Base-by-base conservation (phyloP, 1,140 invertebrate species). In the Homalodisca vitripennis region DNA sequence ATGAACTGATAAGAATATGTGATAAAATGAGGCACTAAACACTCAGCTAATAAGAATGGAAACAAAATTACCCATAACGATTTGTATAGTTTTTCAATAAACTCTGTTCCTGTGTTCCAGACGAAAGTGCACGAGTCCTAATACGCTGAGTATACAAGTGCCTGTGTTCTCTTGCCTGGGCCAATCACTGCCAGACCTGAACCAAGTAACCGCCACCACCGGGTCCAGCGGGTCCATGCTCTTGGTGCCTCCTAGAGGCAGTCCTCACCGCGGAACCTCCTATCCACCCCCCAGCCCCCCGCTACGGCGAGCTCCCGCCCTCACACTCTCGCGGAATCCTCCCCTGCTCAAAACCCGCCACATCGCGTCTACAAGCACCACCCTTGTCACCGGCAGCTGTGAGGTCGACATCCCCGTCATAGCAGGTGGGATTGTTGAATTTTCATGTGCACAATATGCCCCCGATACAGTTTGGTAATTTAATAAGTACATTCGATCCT, bases 261-360 rank as follows among this genome's bases (percentile, higher is more conserved):
- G 77, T 24, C 77, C 79, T 30, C 83, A 85, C 70, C 78, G 86
- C 77, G 89, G 89, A 69, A 87, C 90, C 72, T 89, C 88, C 22
- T 91, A 92, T 79, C 89, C 89, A 69, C 89, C 90, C 29, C 89
- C 89, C 32, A 90, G 88, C 47, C 90, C 90, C 51, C 87, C 88
- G 60, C 79, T 91, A 41, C 80, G 87, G 71, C 80, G 89, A 66
- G 85, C 87, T 24, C 82, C 88, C 72, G 89, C 89, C 31, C 84
- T 91, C 65, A 86, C 86, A 13, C 84, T 86, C 71, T 88, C 84
- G n/a, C 85, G 88, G 70, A 91, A 92, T 79, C 90, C 89, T 57
- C 90, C 89, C 2, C 79, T 92, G 69, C 80, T 89, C 66, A 91
- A 91, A 78, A 89, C 87, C 14, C 81, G 88, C 70, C 85, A 88